Conservation (phyloP, 2,113 vertebrate species). For the Datnioides undecimradiatus region DNA sequence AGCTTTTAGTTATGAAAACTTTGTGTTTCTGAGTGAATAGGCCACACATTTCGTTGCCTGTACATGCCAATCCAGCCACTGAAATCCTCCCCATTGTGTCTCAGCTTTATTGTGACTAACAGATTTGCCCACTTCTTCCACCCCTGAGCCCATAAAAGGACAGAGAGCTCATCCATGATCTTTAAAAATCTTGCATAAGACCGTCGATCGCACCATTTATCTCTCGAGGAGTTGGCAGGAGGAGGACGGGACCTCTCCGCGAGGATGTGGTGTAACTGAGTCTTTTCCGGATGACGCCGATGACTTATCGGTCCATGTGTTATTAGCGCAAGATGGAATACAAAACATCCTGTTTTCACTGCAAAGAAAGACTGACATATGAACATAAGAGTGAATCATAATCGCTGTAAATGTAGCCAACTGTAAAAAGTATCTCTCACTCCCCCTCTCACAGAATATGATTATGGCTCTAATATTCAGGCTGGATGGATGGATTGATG, state of each 20-base stretch:
- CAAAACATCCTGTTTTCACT: slow-evolving; percentile 62
- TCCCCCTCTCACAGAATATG: slow-evolving; percentile 38
- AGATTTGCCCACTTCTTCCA: slow-evolving; percentile 18
- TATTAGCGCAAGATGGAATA: slow-evolving; percentile 42
- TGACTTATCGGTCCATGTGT: slow-evolving; percentile 50
- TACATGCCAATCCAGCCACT: neutral
- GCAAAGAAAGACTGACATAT: slow-evolving; percentile 65
- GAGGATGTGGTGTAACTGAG: slow-evolving; percentile 16
- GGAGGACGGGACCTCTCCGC: neutral
- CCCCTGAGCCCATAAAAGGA: slow-evolving; percentile 24
- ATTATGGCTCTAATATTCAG: slow-evolving; percentile 48
- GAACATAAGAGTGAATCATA: slow-evolving; percentile 64
- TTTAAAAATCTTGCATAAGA: slow-evolving; percentile 41
- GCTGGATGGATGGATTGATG: slow-evolving; percentile 33
- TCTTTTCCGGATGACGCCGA: slow-evolving; percentile 27
- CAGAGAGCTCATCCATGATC: slow-evolving; percentile 31
- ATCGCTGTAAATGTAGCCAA: slow-evolving; percentile 58
- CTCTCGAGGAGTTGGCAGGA: slow-evolving; percentile 28
- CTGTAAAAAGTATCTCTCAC: slow-evolving; percentile 53
- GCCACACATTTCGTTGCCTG: too few species aligned
- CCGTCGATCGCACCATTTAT: slow-evolving; percentile 24
- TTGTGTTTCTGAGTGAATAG: too few species aligned
- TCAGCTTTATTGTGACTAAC: slow-evolving; percentile 12
- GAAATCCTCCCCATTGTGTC: slow-evolving; percentile 5
- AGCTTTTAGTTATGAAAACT: too few species aligned